phyloP scores from a whole-genome alignment of 2,797 vertebrate species.

The Sparidentex hasta region DNA sequence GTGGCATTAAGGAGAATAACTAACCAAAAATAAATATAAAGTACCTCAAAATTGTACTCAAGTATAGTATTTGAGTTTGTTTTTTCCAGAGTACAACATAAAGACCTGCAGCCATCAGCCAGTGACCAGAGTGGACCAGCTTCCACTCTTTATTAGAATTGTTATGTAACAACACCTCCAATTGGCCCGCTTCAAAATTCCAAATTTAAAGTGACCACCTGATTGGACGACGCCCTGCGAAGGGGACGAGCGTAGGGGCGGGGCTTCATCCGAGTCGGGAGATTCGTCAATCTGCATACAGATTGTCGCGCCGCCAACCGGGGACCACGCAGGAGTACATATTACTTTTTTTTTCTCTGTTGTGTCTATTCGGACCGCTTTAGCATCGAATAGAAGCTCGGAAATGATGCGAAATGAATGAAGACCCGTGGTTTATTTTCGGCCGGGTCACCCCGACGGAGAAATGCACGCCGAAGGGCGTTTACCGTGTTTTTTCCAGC shows the following conservation, averaged over 20 bases:
- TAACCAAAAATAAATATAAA: not conserved
- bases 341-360: constrained; percentile 56
- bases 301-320: constrained; percentile 80
- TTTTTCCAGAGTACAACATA: not conserved
- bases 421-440: constrained; percentile 18
- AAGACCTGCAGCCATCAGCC: not conserved
- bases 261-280: constrained; percentile 54
- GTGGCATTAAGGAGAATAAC: too few relatives aligned
- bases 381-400: constrained; percentile 6
- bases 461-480: constrained; percentile 71
- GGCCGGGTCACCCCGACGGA: constrained; percentile 24
- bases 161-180: constrained; percentile 77
- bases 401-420: constrained; percentile 68
- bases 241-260: constrained; percentile 60
- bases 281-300: constrained; percentile 58
- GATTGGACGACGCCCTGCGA: constrained; percentile 74
- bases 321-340: constrained; percentile 69
- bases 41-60: not conserved
- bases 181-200: constrained; percentile 81
- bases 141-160: constrained; percentile 52
- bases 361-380: constrained; percentile 37
- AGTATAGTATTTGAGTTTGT: too few relatives aligned
- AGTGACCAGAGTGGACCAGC: constrained; percentile 59
- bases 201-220: constrained; percentile 69
- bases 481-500: constrained; percentile 63